Evolutionary conservation across 2,888 invertebrate species (phyloP).

Genomic region (Orthosia gothica): DNA sequence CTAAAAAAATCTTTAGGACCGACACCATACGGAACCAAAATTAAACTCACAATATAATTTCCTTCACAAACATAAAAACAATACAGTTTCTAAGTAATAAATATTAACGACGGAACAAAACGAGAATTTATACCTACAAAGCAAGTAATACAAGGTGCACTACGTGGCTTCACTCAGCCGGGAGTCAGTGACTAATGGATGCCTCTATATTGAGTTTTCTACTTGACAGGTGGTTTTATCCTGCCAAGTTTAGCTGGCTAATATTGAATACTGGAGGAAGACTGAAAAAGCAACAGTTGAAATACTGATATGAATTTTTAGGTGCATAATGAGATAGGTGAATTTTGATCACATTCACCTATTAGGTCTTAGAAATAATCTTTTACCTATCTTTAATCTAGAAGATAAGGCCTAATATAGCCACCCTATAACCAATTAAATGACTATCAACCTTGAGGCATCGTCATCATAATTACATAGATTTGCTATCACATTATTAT

Average conservation of each 20-base stretch:
- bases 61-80: too few species aligned
- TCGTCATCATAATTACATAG: neutral
- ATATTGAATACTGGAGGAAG: slow-evolving; percentile 16
- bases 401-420: neutral
- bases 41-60: too few species aligned
- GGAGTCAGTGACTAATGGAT: slow-evolving; percentile 57
- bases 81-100: neutral
- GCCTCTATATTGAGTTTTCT: slow-evolving; percentile 56
- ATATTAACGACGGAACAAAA: neutral
- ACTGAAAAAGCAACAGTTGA: neutral
- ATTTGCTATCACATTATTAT: neutral
- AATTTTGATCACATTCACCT: too few species aligned
- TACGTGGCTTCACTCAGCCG: slow-evolving; percentile 41
- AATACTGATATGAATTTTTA: neutral
- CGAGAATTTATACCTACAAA: slow-evolving; percentile 3
- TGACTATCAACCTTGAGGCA: neutral
- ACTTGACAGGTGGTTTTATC: slow-evolving; percentile 48
- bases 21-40: too few species aligned
- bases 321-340: neutral
- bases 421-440: too few species aligned
- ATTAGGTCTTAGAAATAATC: too few species aligned
- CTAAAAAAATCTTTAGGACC: too few species aligned
- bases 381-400: too few species aligned
- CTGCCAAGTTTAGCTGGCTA: slow-evolving; percentile 2
- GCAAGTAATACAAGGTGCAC: slow-evolving; percentile 39